Conservation (phyloP, 2,888 invertebrate genomes). For the Troides oblongomaculatus region DNA sequence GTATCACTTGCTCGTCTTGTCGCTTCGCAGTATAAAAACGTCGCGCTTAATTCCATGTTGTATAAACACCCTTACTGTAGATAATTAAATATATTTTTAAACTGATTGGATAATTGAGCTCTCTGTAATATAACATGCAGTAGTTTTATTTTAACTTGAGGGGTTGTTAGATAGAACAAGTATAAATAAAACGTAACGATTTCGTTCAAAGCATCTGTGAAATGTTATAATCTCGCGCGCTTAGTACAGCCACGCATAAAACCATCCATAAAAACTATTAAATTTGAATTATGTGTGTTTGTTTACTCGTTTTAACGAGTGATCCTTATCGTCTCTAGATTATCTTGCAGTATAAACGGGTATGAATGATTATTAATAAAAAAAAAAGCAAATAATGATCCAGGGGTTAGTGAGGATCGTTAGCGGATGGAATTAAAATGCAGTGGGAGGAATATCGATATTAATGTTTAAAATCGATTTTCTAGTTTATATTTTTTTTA, state of each 20-base stretch:
- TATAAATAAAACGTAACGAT: conserved; percentile 63
- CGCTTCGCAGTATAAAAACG: no score
- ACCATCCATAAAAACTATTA: conserved; percentile 55
- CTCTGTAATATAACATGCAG: no score
- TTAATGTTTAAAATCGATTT: not conserved
- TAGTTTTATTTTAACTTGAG: not conserved
- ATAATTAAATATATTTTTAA: no score
- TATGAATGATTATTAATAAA: conserved; percentile 2
- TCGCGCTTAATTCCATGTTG: no score
- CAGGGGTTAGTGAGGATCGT: conserved; percentile 4
- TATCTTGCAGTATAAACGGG: not conserved
- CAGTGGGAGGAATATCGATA: not conserved
- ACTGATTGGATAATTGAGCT: no score
- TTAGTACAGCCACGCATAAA: conserved; percentile 36
- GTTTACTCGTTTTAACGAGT: conserved; percentile 42
- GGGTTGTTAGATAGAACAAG: conserved; percentile 37
- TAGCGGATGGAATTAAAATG: not conserved
- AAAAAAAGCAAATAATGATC: conserved; percentile 3
- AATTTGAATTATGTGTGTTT: conserved; percentile 50
- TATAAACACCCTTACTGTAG: no score
- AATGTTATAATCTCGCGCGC: conserved; percentile 51
- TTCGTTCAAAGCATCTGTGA: conserved; percentile 62
- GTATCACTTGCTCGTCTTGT: no score
- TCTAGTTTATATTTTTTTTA: no score
- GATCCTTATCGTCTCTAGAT: conserved; percentile 25